Percentiles rank a stretch among this genome's conserved stretches.
These are phyloP conservation scores for Cryptocheilus praepositus DNA, from an alignment of 2,888 invertebrate species.

Conservation along the genomic window DNA sequence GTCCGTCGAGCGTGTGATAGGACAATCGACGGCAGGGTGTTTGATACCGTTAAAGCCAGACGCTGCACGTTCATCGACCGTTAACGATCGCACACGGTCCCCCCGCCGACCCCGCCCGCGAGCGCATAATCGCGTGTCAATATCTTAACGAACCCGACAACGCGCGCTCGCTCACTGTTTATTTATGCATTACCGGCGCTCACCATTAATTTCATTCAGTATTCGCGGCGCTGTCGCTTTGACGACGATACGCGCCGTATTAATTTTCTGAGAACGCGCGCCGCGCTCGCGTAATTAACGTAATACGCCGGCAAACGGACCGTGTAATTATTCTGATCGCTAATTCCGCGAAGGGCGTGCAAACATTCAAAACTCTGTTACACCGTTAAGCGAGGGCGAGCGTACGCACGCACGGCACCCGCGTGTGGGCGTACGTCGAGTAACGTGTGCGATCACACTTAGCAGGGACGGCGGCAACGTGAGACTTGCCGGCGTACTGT, in stretches of 20 bases:
- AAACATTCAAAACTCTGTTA: constrained; percentile 15
- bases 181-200: too few relatives aligned
- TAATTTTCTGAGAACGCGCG: constrained; percentile 26
- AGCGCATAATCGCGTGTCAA: too few relatives aligned
- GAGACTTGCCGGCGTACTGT: background rate
- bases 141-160: too few relatives aligned
- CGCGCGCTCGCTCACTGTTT: too few relatives aligned
- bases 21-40: too few relatives aligned
- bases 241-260: constrained; percentile 13
- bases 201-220: too few relatives aligned
- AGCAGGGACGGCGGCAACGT: background rate
- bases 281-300: constrained; percentile 29
- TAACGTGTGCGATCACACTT: background rate
- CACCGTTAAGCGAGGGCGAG: background rate
- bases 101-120: too few relatives aligned
- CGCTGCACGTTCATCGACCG: background rate
- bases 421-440: background rate
- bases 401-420: constrained; percentile 5
- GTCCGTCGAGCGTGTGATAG: too few relatives aligned
- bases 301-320: constrained; percentile 33
- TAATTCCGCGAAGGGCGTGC: constrained; percentile 26
- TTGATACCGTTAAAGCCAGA: too few relatives aligned
- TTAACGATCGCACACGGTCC: background rate
- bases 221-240: too few relatives aligned
- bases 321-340: constrained; percentile 47